A percentile compares a stretch with the other conserved stretches of the same genome.
phyloP scores from a whole-genome alignment of 1,140 invertebrate genomes.

The Paracyclopina nana region DNA sequence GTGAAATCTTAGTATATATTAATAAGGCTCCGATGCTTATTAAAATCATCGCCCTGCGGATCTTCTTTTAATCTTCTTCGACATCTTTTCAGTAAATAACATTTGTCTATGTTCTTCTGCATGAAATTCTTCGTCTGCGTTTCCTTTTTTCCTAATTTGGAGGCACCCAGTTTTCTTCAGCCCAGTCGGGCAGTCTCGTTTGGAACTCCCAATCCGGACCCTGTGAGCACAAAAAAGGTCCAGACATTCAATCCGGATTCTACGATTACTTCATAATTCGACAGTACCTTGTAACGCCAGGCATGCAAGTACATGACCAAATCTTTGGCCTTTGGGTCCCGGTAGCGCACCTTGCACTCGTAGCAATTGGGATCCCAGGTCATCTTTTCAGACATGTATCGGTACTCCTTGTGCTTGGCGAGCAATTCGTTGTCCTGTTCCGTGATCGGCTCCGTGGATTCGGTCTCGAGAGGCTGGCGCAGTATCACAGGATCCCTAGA shows the following conservation, averaged over 20 bases:
- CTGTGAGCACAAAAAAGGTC: slow-evolving; percentile 25
- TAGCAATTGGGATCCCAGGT: slow-evolving; percentile 66
- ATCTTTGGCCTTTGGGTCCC: slow-evolving; percentile 70
- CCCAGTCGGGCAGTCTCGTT: slow-evolving; percentile 15
- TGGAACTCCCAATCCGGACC: slow-evolving; percentile 40
- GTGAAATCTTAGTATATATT: no score
- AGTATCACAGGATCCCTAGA: slow-evolving; percentile 12
- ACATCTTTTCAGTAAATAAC: no score
- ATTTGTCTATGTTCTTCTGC: no score
- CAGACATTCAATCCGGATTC: not conserved
- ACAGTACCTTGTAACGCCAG: slow-evolving; percentile 54
- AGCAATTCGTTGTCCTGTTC: slow-evolving; percentile 14
- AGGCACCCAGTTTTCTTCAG: slow-evolving; percentile 16
- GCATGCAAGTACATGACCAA: slow-evolving; percentile 89
- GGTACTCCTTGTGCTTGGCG: slow-evolving; percentile 19
- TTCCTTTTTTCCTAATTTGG: no score
- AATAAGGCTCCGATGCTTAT: no score
- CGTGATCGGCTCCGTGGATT: slow-evolving; percentile 11
- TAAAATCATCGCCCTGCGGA: no score
- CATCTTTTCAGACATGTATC: slow-evolving; percentile 49
- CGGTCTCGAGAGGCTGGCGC: slow-evolving; percentile 12
- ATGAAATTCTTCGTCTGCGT: no score
- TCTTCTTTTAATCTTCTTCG: no score
- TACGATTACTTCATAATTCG: not conserved
- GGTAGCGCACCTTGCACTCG: slow-evolving; percentile 71